Conservation (phyloP, 2,113 vertebrate species). For the Smithornis capensis region DNA sequence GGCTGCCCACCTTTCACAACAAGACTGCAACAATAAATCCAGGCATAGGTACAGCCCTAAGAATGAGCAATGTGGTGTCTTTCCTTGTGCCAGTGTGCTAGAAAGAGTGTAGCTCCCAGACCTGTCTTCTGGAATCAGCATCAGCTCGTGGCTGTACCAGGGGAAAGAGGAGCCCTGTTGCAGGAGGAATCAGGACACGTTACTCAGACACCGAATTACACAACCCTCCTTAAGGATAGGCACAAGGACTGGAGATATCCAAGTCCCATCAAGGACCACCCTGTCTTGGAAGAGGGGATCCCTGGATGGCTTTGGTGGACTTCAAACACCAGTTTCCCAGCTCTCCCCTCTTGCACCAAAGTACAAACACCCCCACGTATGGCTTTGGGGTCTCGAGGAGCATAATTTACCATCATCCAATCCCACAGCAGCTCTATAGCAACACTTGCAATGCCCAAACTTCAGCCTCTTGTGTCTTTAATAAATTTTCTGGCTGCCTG, state of each 20-base stretch:
- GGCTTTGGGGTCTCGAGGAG: background rate
- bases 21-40: background rate
- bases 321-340: background rate
- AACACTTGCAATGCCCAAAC: background rate
- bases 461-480: background rate
- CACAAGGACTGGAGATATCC: background rate
- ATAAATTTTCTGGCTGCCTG: background rate
- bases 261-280: rapidly evolving
- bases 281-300: background rate
- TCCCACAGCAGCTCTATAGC: background rate
- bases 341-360: background rate
- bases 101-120: background rate
- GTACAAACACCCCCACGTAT: background rate
- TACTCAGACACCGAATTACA: background rate
- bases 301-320: background rate
- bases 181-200: background rate
- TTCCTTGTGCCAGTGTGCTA: rapidly evolving
- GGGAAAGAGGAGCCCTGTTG: background rate
- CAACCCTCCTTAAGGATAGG: background rate
- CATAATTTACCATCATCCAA: background rate
- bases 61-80: background rate
- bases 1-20: background rate
- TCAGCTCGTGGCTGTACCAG: rapidly evolving
- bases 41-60: background rate
- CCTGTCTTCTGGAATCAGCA: background rate